These are phyloP conservation scores for Sebastiscus albofasciatus DNA, from an alignment of 2,797 vertebrate genomes.

Conservation along the genomic window DNA sequence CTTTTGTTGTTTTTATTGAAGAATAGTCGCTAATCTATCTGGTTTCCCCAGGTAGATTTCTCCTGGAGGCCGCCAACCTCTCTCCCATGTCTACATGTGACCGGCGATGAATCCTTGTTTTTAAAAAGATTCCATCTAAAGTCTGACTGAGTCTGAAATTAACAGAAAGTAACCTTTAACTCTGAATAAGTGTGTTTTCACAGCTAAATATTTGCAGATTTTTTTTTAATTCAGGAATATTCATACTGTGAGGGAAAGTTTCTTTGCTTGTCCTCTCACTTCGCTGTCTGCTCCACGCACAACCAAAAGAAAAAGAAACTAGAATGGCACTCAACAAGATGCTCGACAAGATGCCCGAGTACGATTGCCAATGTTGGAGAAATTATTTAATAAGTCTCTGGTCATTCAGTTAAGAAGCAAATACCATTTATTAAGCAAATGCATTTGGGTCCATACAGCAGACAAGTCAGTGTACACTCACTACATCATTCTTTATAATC, in stretches of 20 bases:
- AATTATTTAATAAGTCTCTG: too few species aligned
- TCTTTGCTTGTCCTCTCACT: not conserved
- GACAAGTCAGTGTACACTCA: too few species aligned
- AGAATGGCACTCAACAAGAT: too few species aligned
- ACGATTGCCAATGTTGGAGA: too few species aligned
- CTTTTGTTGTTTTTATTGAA: too few species aligned
- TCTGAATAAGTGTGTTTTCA: conserved; percentile 5
- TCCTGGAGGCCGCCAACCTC: not conserved
- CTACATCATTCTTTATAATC: too few species aligned
- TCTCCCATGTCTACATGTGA: not conserved
- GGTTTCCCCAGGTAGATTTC: not conserved
- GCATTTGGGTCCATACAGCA: too few species aligned
- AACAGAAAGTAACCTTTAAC: conserved; percentile 9
- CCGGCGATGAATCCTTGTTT: not conserved
- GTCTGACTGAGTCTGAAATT: conserved; percentile 20
- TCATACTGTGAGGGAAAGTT: not conserved
- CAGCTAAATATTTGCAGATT: not conserved
- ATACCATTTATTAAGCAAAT: too few species aligned
- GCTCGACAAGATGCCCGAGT: too few species aligned
- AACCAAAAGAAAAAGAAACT: not conserved
- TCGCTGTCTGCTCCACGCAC: not conserved
- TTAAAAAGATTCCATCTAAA: conserved; percentile 12
- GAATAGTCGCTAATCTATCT: not conserved
- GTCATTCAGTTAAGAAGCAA: too few species aligned
- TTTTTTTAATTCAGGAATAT: conserved; percentile 12